phyloP scores from a whole-genome alignment of 2,888 invertebrate species.

The Spodoptera picta region DNA sequence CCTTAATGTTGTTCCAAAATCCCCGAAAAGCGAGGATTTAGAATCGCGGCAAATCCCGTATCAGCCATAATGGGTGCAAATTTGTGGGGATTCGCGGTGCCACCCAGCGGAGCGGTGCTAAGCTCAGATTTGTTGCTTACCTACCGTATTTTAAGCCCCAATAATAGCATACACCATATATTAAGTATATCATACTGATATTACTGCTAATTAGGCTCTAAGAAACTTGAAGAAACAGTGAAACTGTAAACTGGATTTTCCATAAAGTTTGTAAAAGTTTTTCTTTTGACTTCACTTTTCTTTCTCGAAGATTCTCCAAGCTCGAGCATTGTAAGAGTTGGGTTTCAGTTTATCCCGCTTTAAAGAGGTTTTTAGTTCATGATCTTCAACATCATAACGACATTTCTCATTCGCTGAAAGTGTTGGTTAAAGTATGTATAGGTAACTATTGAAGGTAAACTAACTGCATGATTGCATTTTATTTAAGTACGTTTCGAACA shows the following conservation, averaged over 20 bases:
- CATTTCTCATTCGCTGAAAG: too few relatives aligned
- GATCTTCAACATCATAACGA: too few relatives aligned
- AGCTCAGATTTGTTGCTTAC: conserved; percentile 56
- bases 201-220: conserved; percentile 15
- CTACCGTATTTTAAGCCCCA: conserved; percentile 53
- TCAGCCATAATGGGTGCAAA: conserved; percentile 72
- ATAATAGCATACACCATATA: conserved; percentile 51
- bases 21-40: conserved; percentile 65
- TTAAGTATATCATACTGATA: conserved; percentile 17
- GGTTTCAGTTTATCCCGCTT: too few relatives aligned
- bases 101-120: conserved; percentile 48
- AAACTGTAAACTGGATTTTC: background rate
- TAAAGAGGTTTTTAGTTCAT: too few relatives aligned
- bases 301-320: too few relatives aligned
- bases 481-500: too few relatives aligned
- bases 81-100: conserved; percentile 61
- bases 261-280: too few relatives aligned
- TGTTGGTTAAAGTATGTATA: too few relatives aligned
- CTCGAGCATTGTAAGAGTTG: too few relatives aligned
- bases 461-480: too few relatives aligned
- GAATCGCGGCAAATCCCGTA: conserved; percentile 67
- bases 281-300: too few relatives aligned
- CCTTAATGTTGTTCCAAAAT: conserved; percentile 58
- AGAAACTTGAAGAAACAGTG: conserved; percentile 19
- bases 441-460: too few relatives aligned